These are phyloP conservation scores for Drosophila obscura DNA, from an alignment of 1,140 invertebrate species.

Conservation along the genomic window DNA sequence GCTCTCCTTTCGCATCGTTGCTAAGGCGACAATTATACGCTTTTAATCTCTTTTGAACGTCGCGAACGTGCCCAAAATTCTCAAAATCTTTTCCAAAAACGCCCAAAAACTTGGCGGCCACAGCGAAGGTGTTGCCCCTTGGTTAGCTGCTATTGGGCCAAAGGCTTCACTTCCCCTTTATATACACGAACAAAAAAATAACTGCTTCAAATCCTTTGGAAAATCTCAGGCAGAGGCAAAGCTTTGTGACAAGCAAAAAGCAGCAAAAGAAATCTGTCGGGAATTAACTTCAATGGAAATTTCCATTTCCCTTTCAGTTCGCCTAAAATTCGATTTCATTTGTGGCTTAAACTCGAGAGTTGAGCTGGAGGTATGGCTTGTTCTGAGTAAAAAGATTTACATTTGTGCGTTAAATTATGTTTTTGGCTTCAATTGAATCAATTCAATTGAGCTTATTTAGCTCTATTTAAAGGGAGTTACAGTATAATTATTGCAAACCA, in stretches of 20 bases:
- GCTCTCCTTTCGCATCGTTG: constrained; percentile 21
- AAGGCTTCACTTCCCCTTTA: constrained; percentile 1
- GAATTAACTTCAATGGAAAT: constrained; percentile 29
- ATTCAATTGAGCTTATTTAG: too few relatives aligned
- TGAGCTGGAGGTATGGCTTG: too few relatives aligned
- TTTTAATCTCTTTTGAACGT: constrained; percentile 83
- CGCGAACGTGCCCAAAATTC: constrained; percentile 80
- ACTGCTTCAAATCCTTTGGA: constrained; percentile 47
- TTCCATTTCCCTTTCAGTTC: constrained; percentile 26
- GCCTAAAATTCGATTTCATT: constrained; percentile 3
- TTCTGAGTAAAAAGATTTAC: too few relatives aligned
- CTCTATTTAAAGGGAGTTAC: too few relatives aligned
- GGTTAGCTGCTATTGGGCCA: too few relatives aligned
- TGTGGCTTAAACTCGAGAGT: too few relatives aligned
- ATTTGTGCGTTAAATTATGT: too few relatives aligned
- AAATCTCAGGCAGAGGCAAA: constrained; percentile 20
- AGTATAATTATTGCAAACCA: too few relatives aligned
- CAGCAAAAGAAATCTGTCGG: constrained; percentile 17
- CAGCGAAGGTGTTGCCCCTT: constrained; percentile 36
- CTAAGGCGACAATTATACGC: constrained; percentile 82
- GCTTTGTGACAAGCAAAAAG: constrained; percentile 6
- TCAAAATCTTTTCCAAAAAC: constrained; percentile 67
- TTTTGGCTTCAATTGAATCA: too few relatives aligned
- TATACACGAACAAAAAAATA: constrained; percentile 25
- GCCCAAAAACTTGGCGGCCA: constrained; percentile 35